These are phyloP conservation scores for Nemotelus nigrinus DNA, from an alignment of 2,888 invertebrate genomes.

Conservation along the genomic window DNA sequence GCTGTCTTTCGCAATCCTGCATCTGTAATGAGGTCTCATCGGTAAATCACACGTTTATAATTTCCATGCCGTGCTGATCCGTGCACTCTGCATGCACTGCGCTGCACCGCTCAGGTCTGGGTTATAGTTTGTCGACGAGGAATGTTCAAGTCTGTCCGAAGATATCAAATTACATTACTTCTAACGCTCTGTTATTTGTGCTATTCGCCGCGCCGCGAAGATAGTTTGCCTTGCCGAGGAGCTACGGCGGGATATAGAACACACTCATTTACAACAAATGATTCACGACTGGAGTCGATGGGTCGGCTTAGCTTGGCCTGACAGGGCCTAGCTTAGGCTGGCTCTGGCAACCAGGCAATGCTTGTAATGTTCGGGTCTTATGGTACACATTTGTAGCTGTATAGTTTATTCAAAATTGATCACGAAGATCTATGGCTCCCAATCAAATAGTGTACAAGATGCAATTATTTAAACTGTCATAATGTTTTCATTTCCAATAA, in stretches of 20 bases:
- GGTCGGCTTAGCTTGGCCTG: background rate
- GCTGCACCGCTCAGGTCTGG: slow-evolving; percentile 32
- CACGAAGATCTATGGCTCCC: slow-evolving; percentile 26
- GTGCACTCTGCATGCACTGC: slow-evolving; percentile 18
- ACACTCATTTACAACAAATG: slow-evolving; percentile 34
- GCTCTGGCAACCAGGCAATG: slow-evolving; percentile 3
- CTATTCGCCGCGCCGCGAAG: background rate
- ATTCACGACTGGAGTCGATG: slow-evolving; percentile 29
- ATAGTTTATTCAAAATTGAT: slow-evolving; percentile 33
- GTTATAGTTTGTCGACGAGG: slow-evolving; percentile 37
- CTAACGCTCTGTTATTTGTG: slow-evolving; percentile 27
- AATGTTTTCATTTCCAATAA: slow-evolving; percentile 24
- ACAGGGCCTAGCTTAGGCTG: background rate
- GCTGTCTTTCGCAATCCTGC: slow-evolving; percentile 43
- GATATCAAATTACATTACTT: slow-evolving; percentile 43
- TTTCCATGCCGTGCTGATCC: slow-evolving; percentile 34
- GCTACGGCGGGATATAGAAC: slow-evolving; percentile 38
- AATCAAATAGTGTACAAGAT: slow-evolving; percentile 37
- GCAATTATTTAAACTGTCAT: slow-evolving; percentile 40
- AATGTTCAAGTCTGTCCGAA: slow-evolving; percentile 40
- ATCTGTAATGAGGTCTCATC: slow-evolving; percentile 44
- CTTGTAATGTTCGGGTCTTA: background rate
- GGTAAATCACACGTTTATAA: slow-evolving; percentile 44
- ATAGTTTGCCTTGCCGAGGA: slow-evolving; percentile 7
- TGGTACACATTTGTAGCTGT: slow-evolving; percentile 19